Evolutionary conservation across 2,113 vertebrate genomes (phyloP).

Genomic region (Camelus dromedarius): DNA sequence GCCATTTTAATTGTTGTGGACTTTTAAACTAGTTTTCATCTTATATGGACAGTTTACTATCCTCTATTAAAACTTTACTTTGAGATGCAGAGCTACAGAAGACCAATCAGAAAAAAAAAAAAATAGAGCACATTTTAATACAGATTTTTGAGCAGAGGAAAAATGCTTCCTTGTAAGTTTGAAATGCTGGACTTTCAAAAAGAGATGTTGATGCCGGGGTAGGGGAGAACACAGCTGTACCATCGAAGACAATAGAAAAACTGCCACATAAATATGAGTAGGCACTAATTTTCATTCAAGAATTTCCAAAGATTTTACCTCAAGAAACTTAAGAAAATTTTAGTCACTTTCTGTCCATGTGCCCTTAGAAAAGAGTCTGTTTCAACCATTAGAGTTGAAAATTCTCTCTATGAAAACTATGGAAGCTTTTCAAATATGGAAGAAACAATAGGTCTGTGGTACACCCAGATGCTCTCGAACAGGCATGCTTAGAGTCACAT

Average conservation of each 20-base stretch:
- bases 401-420: background rate
- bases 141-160: background rate
- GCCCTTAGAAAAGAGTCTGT: background rate
- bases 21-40: background rate
- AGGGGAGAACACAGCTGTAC: background rate
- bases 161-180: background rate
- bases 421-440: background rate
- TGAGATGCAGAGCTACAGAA: background rate
- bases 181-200: background rate
- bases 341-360: background rate
- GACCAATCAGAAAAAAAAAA: background rate
- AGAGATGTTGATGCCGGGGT: background rate
- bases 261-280: background rate
- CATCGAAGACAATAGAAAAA: background rate
- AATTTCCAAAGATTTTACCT: background rate
- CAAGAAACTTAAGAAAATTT: background rate
- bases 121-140: conserved; percentile 13
- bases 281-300: conserved; percentile 8
- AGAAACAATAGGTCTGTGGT: background rate
- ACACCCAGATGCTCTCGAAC: background rate
- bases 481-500: background rate
- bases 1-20: background rate
- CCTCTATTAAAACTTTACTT: conserved; percentile 45
- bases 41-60: background rate
- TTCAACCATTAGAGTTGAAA: background rate